These are phyloP conservation scores for Leptopilina drosophilae DNA, from an alignment of 2,888 invertebrate genomes.

Conservation along the genomic window DNA sequence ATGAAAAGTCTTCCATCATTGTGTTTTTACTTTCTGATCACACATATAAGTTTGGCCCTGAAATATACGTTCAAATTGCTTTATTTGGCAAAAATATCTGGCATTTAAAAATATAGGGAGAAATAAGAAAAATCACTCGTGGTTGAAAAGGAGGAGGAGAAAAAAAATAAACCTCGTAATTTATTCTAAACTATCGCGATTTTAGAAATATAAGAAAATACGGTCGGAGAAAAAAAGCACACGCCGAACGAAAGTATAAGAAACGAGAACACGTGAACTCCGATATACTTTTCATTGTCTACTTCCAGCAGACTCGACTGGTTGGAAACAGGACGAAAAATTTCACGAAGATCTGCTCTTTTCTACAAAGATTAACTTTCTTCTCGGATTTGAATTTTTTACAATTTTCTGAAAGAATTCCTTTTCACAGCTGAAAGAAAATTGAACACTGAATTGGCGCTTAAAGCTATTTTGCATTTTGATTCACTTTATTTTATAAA, in stretches of 20 bases:
- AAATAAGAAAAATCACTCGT: conserved; percentile 1
- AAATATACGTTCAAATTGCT: not conserved
- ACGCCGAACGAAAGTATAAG: not conserved
- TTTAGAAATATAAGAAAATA: conserved; percentile 31
- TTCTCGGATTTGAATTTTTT: not conserved
- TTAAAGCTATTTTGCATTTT: not conserved
- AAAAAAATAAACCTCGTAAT: conserved; percentile 24
- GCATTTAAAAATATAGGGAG: not conserved
- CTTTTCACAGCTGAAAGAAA: not conserved
- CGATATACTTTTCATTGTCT: conserved; percentile 15
- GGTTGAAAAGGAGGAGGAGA: conserved; percentile 12
- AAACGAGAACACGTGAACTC: conserved; percentile 35
- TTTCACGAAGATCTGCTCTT: conserved; percentile 18
- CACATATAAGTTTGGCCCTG: not conserved
- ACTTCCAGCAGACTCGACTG: conserved; percentile 27
- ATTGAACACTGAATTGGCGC: not conserved
- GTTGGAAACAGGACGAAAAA: conserved; percentile 29
- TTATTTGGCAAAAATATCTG: conserved; percentile 19
- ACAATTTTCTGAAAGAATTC: conserved; percentile 8
- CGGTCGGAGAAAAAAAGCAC: conserved; percentile 12
- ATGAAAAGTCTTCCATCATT: conserved; percentile 12
- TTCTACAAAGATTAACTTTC: conserved; percentile 28
- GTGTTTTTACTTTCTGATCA: conserved; percentile 4
- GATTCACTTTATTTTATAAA: no score
- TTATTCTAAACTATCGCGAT: conserved; percentile 38